Percentiles rank a stretch among this genome's conserved stretches.
Evolutionary conservation across 2,888 invertebrate species (phyloP).

Genomic region (Polylopha cassiicola): DNA sequence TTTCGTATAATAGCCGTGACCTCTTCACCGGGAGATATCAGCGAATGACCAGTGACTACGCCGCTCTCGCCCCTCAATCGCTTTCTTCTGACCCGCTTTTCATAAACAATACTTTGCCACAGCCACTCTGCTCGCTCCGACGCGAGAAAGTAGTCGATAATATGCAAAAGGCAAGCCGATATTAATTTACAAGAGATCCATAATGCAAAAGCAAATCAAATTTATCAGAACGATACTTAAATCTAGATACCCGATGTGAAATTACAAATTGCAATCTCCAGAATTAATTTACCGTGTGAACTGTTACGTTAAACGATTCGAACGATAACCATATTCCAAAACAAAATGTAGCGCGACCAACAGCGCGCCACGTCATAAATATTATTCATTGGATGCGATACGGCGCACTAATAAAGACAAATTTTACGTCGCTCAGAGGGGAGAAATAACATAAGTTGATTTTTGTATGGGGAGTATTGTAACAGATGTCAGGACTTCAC

Average conservation of each 20-base stretch:
- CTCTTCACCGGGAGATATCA: conserved; percentile 68
- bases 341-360: conserved; percentile 31
- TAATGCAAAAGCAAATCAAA: conserved; percentile 14
- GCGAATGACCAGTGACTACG: conserved; percentile 55
- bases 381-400: conserved; percentile 32
- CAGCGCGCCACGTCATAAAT: conserved; percentile 25
- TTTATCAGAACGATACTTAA: no score
- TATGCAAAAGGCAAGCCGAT: conserved; percentile 43
- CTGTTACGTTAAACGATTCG: conserved; percentile 31
- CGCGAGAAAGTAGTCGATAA: conserved; percentile 70
- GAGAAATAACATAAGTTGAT: conserved; percentile 30
- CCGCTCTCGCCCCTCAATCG: conserved; percentile 54
- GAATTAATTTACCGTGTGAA: conserved; percentile 42
- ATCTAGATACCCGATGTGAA: conserved; percentile 39
- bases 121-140: conserved; percentile 47
- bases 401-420: conserved; percentile 41
- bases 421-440: conserved; percentile 39
- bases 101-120: conserved; percentile 72
- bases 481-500: conserved; percentile 47
- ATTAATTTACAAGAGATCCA: conserved; percentile 42
- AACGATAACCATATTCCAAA: conserved; percentile 24
- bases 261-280: conserved; percentile 30
- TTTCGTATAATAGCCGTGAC: conserved; percentile 67
- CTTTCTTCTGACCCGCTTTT: conserved; percentile 77
- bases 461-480: conserved; percentile 38